A percentile compares a stretch with the other conserved stretches of the same genome.
Evolutionary conservation across 2,888 invertebrate genomes (phyloP).

Genomic region (Acanthococcus lagerstroemiae): DNA sequence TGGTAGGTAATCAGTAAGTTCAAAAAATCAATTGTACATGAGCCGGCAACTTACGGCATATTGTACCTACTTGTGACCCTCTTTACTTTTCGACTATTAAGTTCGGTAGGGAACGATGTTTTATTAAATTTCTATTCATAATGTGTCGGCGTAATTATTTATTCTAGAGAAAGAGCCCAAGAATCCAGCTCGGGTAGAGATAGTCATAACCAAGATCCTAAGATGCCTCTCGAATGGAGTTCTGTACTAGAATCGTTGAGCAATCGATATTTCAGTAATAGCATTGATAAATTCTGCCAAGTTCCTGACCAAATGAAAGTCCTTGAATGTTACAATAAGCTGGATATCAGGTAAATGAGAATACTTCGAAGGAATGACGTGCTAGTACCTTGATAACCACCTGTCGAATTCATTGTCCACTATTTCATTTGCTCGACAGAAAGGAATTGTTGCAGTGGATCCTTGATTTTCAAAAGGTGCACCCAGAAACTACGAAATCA

Average conservation of each 20-base stretch:
- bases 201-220: too few species aligned
- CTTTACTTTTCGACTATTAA: too few species aligned
- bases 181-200: too few species aligned
- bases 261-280: background rate
- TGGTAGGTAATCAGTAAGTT: too few species aligned
- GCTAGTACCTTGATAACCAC: background rate
- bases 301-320: slow-evolving; percentile 24
- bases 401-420: background rate
- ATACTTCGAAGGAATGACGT: too few species aligned
- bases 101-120: too few species aligned
- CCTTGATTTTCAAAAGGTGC: slow-evolving; percentile 1
- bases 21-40: too few species aligned
- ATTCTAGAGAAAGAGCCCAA: too few species aligned
- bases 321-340: slow-evolving; percentile 15
- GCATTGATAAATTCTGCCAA: background rate
- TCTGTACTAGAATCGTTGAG: background rate
- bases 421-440: background rate
- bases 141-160: too few species aligned
- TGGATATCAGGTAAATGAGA: slow-evolving; percentile 30
- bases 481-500: slow-evolving; percentile 11
- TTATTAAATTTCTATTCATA: too few species aligned
- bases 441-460: background rate
- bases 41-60: too few species aligned
- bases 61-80: too few species aligned
- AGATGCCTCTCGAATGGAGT: background rate